A percentile compares a stretch with the other conserved stretches of the same genome.
phyloP scores from a whole-genome alignment of 2,113 vertebrate species.

The Pterocles burchelli region DNA sequence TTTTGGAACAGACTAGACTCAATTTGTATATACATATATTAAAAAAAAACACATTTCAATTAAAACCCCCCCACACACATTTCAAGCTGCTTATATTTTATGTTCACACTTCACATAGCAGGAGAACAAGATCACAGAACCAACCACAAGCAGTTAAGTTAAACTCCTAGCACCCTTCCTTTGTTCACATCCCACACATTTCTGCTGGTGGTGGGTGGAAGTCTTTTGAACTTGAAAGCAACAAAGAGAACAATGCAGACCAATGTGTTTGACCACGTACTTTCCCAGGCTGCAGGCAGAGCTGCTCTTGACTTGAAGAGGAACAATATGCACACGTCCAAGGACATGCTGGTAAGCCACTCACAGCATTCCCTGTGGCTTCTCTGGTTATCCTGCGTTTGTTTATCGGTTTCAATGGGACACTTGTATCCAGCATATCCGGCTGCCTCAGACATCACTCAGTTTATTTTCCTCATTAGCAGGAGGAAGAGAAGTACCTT shows the following conservation, averaged over 20 bases:
- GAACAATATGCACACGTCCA: background rate
- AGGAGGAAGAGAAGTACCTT: background rate
- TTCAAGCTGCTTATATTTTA: background rate
- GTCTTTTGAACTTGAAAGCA: constrained; percentile 54
- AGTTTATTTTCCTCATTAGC: background rate
- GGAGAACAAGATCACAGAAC: background rate
- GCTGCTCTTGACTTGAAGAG: background rate
- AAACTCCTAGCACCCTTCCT: constrained; percentile 33
- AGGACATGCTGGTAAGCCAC: background rate
- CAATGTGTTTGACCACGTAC: background rate
- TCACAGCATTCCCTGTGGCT: background rate
- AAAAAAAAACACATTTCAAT: background rate
- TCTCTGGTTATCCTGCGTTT: background rate
- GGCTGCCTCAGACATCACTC: background rate
- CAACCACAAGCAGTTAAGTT: constrained; percentile 1
- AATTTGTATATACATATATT: background rate
- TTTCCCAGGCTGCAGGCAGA: background rate
- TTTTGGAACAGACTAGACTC: constrained; percentile 9
- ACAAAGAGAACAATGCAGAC: background rate
- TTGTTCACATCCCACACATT: constrained; percentile 51
- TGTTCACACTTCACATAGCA: background rate
- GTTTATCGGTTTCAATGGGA: background rate
- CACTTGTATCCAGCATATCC: background rate
- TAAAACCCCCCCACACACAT: background rate
- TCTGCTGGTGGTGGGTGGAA: constrained; percentile 61